phyloP scores from a whole-genome alignment of 2,888 invertebrate genomes.

The Micoletzkya japonica region DNA sequence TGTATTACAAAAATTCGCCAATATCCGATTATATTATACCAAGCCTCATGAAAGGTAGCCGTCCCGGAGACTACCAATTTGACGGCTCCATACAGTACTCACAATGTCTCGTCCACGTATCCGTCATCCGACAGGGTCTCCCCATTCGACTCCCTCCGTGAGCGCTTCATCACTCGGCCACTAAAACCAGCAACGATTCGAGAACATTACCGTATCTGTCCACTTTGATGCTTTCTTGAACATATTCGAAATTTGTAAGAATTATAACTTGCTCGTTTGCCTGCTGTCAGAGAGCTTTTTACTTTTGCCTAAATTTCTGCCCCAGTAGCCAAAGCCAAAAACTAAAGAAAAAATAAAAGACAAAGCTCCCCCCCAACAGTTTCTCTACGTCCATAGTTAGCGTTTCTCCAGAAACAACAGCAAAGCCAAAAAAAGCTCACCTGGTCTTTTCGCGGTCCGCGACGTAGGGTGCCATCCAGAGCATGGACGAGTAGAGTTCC shows the following conservation, averaged over 20 bases:
- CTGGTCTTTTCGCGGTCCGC: conserved; percentile 45
- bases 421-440: conserved; percentile 1
- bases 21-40: too few species aligned
- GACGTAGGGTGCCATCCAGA: conserved; percentile 55
- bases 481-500: conserved; percentile 51
- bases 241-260: too few species aligned
- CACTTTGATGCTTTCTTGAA: too few species aligned
- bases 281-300: not conserved
- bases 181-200: too few species aligned
- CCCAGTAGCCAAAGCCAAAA: not conserved
- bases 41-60: too few species aligned
- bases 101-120: conserved; percentile 21
- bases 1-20: too few species aligned
- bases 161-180: not conserved
- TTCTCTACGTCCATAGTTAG: not conserved
- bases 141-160: not conserved
- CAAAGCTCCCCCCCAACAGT: not conserved
- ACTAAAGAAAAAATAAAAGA: not conserved
- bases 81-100: too few species aligned
- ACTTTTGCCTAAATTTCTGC: not conserved
- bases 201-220: too few species aligned
- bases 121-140: conserved; percentile 11
- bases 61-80: too few species aligned
- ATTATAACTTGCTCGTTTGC: too few species aligned
- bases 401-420: too few species aligned